phyloP scores from a whole-genome alignment of 2,113 vertebrate genomes.

The Parus major region DNA sequence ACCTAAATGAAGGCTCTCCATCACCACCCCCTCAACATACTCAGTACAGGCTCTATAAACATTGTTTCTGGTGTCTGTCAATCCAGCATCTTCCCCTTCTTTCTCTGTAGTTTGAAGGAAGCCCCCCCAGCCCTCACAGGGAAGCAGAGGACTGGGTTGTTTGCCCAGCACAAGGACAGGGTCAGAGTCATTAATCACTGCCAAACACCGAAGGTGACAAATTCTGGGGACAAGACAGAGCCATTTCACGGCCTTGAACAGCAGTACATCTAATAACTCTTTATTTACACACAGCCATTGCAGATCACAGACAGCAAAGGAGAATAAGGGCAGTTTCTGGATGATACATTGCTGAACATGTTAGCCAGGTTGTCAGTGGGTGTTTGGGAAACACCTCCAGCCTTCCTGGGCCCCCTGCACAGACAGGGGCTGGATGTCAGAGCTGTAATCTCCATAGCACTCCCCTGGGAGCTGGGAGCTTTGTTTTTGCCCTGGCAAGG shows the following conservation, averaged over 20 bases:
- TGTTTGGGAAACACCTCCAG: neutral
- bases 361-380: neutral
- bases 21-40: neutral
- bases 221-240: neutral
- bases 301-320: neutral
- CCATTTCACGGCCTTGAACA: neutral
- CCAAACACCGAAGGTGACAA: neutral
- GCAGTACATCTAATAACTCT: neutral
- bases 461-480: neutral
- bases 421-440: neutral
- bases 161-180: neutral
- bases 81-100: neutral
- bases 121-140: neutral
- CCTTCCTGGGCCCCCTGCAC: neutral
- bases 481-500: neutral
- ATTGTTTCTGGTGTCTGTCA: neutral
- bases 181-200: neutral
- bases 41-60: neutral
- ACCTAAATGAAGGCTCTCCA: neutral
- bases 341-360: neutral
- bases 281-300: neutral
- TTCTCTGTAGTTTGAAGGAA: neutral
- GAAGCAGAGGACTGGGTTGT: neutral
- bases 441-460: neutral
- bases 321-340: neutral